Conservation (phyloP, 2,797 vertebrate genomes). For the Potorous gilbertii region DNA sequence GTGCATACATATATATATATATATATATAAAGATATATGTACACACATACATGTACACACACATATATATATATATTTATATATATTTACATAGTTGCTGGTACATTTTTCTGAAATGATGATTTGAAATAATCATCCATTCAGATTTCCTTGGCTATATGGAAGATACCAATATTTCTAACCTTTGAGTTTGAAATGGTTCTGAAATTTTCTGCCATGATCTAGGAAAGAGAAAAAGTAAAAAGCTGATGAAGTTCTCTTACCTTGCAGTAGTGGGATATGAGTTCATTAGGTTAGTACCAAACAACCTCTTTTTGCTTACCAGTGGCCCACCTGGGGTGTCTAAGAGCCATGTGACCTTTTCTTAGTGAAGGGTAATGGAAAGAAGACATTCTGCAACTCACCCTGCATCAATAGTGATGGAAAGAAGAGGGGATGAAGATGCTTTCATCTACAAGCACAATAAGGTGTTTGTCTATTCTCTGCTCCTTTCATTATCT, state of each 20-base stretch:
- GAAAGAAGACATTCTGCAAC: neutral
- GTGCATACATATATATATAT: neutral
- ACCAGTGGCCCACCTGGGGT: neutral
- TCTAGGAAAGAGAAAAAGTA: neutral
- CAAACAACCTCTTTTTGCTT: neutral
- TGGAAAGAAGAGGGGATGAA: neutral
- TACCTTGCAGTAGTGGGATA: neutral
- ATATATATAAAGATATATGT: accelerated
- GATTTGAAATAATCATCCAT: neutral
- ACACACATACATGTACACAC: no score
- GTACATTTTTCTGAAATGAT: neutral
- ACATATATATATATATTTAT: neutral
- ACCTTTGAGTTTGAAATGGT: neutral
- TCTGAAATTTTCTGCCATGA: neutral
- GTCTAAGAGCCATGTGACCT: neutral
- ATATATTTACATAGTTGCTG: neutral
- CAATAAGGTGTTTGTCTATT: neutral
- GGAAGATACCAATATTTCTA: neutral
- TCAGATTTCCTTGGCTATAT: neutral
- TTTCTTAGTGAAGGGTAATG: neutral
- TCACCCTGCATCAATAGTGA: neutral
- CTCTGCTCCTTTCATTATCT: neutral
- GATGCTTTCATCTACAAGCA: neutral
- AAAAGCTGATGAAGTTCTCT: neutral
- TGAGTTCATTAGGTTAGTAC: neutral